phyloP scores from a whole-genome alignment of 2,888 invertebrate species.

The Polymixis lichenea region DNA sequence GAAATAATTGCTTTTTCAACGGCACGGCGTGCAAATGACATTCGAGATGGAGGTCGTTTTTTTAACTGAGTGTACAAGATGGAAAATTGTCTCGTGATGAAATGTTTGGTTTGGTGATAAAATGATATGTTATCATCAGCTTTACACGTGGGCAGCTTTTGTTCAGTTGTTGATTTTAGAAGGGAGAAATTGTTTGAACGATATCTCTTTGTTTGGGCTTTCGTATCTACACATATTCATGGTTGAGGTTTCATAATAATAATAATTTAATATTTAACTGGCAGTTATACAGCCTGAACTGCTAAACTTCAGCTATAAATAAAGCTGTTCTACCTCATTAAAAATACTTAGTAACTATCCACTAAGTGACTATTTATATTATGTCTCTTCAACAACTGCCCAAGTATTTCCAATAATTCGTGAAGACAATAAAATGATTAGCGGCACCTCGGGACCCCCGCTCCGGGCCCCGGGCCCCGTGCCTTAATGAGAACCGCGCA shows the following conservation, averaged over 20 bases:
- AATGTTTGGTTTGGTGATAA: constrained; percentile 81
- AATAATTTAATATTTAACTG: not conserved
- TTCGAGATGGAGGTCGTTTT: constrained; percentile 90
- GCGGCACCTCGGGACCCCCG: constrained; percentile 77
- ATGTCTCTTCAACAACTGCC: constrained; percentile 52
- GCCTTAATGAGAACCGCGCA: constrained; percentile 83
- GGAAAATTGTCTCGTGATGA: constrained; percentile 87
- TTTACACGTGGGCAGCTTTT: constrained; percentile 49
- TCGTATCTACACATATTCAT: not conserved
- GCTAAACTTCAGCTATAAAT: constrained; percentile 13
- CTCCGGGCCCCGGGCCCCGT: constrained; percentile 49
- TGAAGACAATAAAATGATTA: constrained; percentile 86
- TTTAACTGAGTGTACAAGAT: constrained; percentile 82
- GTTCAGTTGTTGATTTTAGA: constrained; percentile 6
- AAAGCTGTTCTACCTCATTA: constrained; percentile 34
- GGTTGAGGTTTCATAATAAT: not conserved
- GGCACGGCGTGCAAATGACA: constrained; percentile 90
- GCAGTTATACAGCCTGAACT: not conserved
- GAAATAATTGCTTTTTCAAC: constrained; percentile 90
- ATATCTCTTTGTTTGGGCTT: constrained; percentile 4
- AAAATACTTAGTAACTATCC: constrained; percentile 45
- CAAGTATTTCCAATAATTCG: constrained; percentile 77
- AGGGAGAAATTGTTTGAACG: constrained; percentile 13
- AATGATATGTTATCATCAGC: constrained; percentile 58
- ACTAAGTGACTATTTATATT: constrained; percentile 59